These are phyloP conservation scores for Tachypleus tridentatus DNA, from an alignment of 1,140 invertebrate genomes.

Conservation along the genomic window DNA sequence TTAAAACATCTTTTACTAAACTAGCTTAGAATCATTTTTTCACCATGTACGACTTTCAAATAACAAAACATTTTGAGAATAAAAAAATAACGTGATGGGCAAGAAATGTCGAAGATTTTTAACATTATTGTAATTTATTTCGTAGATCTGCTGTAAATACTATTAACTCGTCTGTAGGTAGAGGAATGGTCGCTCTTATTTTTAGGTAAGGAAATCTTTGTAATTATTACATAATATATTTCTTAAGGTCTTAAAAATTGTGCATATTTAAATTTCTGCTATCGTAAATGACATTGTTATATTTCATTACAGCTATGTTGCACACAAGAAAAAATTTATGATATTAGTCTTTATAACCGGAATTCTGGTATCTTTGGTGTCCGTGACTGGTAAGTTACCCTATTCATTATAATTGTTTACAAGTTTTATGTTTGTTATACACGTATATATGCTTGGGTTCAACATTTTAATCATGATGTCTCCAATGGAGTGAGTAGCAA, in stretches of 20 bases:
- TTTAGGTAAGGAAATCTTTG: slow-evolving; percentile 21
- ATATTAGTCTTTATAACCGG: slow-evolving; percentile 80
- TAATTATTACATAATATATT: neutral
- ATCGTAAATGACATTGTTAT: neutral
- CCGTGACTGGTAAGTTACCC: slow-evolving; percentile 53
- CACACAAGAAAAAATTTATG: slow-evolving; percentile 52
- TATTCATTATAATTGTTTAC: neutral
- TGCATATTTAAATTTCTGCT: neutral
- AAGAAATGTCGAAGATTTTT: too few species aligned
- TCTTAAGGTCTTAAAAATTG: neutral
- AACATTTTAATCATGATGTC: too few species aligned
- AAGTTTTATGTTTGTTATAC: too few species aligned
- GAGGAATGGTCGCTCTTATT: slow-evolving; percentile 13
- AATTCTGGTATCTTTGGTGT: slow-evolving; percentile 69
- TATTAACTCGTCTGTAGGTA: slow-evolving; percentile 25
- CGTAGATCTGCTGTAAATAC: slow-evolving; percentile 22
- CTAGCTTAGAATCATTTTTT: too few species aligned
- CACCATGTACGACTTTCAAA: too few species aligned
- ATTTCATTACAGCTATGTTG: slow-evolving; percentile 14
- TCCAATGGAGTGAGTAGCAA: too few species aligned
- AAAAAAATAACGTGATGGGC: too few species aligned
- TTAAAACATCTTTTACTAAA: too few species aligned
- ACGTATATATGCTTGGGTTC: too few species aligned
- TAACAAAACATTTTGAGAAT: too few species aligned
- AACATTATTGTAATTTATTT: neutral